These are phyloP conservation scores for Protonemura montana DNA, from an alignment of 2,888 invertebrate species.

Conservation along the genomic window DNA sequence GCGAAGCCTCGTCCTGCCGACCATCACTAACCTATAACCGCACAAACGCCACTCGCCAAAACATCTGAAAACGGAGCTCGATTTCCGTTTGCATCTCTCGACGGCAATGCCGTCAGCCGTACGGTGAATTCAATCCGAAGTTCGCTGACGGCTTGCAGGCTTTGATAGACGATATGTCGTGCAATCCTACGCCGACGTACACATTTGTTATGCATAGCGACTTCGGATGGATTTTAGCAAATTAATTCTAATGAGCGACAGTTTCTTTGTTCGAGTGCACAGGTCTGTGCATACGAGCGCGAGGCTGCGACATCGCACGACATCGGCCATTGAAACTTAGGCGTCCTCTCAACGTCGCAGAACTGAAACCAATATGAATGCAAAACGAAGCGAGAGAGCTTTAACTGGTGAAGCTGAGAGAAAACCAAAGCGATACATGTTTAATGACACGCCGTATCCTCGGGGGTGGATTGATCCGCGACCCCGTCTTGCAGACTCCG, in stretches of 20 bases:
- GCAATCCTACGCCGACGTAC: neutral
- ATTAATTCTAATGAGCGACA: constrained; percentile 7
- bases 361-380: constrained; percentile 7
- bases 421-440: constrained; percentile 12
- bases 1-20: neutral
- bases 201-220: neutral
- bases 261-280: neutral
- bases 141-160: neutral
- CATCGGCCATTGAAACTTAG: neutral
- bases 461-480: neutral
- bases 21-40: constrained; percentile 27
- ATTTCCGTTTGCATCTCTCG: neutral
- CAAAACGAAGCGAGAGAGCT: neutral
- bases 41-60: constrained; percentile 8
- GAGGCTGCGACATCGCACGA: neutral
- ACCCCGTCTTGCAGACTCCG: neutral
- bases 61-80: neutral
- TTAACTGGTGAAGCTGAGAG: neutral
- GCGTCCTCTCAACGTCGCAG: neutral
- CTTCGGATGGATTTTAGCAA: neutral
- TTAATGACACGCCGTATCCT: neutral
- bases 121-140: neutral
- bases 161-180: neutral
- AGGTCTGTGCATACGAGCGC: neutral
- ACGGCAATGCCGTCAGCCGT: no score